Evolutionary conservation across 2,113 vertebrate species (phyloP).

Genomic region (Lepisosteus oculatus): DNA sequence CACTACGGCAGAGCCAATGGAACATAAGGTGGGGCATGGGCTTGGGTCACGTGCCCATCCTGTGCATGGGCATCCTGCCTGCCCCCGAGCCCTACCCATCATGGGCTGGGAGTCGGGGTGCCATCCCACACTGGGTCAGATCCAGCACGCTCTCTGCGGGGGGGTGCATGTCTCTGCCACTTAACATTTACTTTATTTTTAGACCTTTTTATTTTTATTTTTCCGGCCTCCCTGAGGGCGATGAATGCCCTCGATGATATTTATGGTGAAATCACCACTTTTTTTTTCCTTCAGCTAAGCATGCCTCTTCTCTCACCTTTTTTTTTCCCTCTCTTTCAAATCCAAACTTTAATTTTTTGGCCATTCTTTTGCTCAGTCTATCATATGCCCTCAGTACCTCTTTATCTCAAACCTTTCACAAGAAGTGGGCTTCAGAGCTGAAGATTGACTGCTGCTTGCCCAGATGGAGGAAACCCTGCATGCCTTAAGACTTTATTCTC

Average conservation of each 20-base stretch:
- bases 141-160: slow-evolving; percentile 43
- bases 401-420: too few species aligned
- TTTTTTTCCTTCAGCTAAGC: neutral
- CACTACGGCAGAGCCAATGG: slow-evolving; percentile 77
- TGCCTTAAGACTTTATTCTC: too few species aligned
- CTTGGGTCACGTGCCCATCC: slow-evolving; percentile 52
- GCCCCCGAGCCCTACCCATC: slow-evolving; percentile 34
- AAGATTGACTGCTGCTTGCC: too few species aligned
- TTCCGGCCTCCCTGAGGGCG: neutral
- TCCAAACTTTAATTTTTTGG: too few species aligned
- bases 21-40: slow-evolving; percentile 86
- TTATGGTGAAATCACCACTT: too few species aligned
- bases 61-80: slow-evolving; percentile 30
- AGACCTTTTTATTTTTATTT: slow-evolving; percentile 11
- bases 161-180: slow-evolving; percentile 8
- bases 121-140: slow-evolving; percentile 18
- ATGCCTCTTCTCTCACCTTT: neutral
- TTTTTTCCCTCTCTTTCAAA: too few species aligned
- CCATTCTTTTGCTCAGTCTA: too few species aligned
- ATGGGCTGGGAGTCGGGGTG: slow-evolving; percentile 23
- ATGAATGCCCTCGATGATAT: too few species aligned
- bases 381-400: too few species aligned
- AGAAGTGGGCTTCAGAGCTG: too few species aligned
- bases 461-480: too few species aligned
- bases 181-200: neutral